These are phyloP conservation scores for Epizoanthus scotinus DNA, from an alignment of 92 coral and sea anemone species.

Conservation along the genomic window DNA sequence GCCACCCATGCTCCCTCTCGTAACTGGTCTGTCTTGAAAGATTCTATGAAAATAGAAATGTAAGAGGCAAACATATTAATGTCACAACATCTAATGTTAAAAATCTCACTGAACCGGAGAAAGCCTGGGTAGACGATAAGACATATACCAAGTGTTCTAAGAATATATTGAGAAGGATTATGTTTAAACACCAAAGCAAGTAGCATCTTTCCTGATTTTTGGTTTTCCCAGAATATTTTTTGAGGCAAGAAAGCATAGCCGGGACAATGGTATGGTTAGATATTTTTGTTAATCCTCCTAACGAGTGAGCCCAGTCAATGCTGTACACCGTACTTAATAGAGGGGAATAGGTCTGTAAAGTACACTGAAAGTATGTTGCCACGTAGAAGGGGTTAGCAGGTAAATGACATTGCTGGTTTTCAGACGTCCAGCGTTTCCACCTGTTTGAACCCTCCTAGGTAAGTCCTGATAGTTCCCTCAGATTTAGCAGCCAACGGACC, in stretches of 20 bases:
- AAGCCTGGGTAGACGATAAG: slow-evolving; percentile 51
- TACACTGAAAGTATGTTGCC: slow-evolving; percentile 44
- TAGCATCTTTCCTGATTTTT: slow-evolving; percentile 45
- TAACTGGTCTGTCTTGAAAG: slow-evolving; percentile 59
- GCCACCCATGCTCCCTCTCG: slow-evolving; percentile 57
- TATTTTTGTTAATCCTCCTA: slow-evolving; percentile 46
- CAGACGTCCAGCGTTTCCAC: slow-evolving; percentile 57
- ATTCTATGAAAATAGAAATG: slow-evolving; percentile 50
- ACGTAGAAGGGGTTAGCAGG: slow-evolving; percentile 53
- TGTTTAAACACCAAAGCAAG: slow-evolving; percentile 1
- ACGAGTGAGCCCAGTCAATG: slow-evolving; percentile 50
- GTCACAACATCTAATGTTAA: slow-evolving; percentile 45
- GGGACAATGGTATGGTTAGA: slow-evolving; percentile 39
- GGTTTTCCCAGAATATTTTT: slow-evolving; percentile 46
- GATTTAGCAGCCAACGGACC: no score
- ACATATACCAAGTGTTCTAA: slow-evolving; percentile 47
- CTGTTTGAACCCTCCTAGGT: slow-evolving; percentile 41
- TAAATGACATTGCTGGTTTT: slow-evolving; percentile 8
- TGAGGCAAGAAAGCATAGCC: slow-evolving; percentile 46
- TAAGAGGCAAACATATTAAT: slow-evolving; percentile 30
- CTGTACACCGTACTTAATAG: slow-evolving; percentile 48
- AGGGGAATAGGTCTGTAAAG: slow-evolving; percentile 33
- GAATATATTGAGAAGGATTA: slow-evolving; percentile 13
- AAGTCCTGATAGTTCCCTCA: slow-evolving; percentile 29
- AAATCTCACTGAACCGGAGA: slow-evolving; percentile 50